Percentiles rank a stretch among this genome's conserved stretches.
Evolutionary conservation across 1,140 invertebrate species (phyloP).

Genomic region (Drosophila nebulosa): DNA sequence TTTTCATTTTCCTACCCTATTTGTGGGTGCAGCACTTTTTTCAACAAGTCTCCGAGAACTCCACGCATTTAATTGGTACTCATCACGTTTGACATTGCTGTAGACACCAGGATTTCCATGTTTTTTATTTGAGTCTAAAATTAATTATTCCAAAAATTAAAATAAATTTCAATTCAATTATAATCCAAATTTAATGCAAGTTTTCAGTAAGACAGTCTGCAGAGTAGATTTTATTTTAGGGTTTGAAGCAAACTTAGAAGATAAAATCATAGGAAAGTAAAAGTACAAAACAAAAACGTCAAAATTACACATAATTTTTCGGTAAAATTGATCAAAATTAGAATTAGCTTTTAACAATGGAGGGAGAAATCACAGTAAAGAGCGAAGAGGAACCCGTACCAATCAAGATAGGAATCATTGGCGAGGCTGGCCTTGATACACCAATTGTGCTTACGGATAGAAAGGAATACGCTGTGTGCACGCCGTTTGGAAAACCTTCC

Average conservation of each 20-base stretch:
- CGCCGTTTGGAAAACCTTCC: conserved; percentile 94
- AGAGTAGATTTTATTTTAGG: background rate
- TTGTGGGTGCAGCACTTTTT: conserved; percentile 69
- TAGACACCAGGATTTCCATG: conserved; percentile 52
- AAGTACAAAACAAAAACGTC: background rate
- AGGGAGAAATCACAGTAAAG: background rate
- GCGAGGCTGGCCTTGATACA: conserved; percentile 95
- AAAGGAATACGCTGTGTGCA: conserved; percentile 85
- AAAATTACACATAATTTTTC: background rate
- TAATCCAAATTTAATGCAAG: too few species aligned
- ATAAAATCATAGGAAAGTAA: background rate
- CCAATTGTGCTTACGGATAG: conserved; percentile 89
- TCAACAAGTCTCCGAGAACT: conserved; percentile 47
- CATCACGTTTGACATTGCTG: conserved; percentile 63
- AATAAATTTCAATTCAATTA: background rate
- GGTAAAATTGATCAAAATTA: conserved; percentile 28
- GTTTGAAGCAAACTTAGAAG: background rate
- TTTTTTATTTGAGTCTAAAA: conserved; percentile 68
- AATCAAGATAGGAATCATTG: conserved; percentile 95
- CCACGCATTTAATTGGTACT: conserved; percentile 67
- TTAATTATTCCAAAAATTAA: background rate
- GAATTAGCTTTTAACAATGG: conserved; percentile 38
- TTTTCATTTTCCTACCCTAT: conserved; percentile 25
- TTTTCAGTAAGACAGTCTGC: too few species aligned
- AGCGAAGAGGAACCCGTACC: conserved; percentile 13